Conservation (phyloP, 2,113 vertebrate genomes). For the Cromileptes altivelis region DNA sequence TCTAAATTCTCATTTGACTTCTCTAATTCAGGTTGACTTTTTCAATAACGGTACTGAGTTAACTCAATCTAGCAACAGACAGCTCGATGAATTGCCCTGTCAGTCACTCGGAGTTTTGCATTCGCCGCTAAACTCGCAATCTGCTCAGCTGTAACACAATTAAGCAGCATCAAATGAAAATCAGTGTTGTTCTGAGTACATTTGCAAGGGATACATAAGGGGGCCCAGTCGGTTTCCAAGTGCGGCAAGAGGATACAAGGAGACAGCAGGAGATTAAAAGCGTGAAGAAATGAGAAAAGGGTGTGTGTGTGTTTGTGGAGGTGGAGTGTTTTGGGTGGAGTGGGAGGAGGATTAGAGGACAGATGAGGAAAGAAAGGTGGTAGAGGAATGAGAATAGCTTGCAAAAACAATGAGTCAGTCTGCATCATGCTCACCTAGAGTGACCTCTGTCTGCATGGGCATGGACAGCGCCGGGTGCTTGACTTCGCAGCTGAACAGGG, state of each 20-base stretch:
- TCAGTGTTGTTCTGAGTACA: slow-evolving; percentile 78
- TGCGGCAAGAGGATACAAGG: slow-evolving; percentile 31
- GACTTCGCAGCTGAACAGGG: slow-evolving; percentile 98
- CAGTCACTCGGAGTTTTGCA: slow-evolving; percentile 79
- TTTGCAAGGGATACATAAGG: slow-evolving; percentile 75
- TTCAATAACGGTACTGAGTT: slow-evolving; percentile 83
- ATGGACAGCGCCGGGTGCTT: slow-evolving; percentile 97
- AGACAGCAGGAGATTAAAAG: slow-evolving; percentile 50
- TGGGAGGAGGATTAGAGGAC: neutral
- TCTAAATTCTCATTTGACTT: slow-evolving; percentile 78
- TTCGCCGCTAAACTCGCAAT: slow-evolving; percentile 79
- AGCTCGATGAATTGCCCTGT: slow-evolving; percentile 84
- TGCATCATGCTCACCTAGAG: slow-evolving; percentile 88
- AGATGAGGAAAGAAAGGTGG: slow-evolving; percentile 8
- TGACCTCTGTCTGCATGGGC: slow-evolving; percentile 98
- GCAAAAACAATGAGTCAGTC: slow-evolving; percentile 9
- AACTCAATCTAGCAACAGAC: slow-evolving; percentile 83
- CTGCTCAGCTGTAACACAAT: slow-evolving; percentile 83
- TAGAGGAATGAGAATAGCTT: neutral
- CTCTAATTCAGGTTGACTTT: slow-evolving; percentile 84
- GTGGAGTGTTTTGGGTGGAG: neutral
- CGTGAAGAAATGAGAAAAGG: slow-evolving; percentile 30
- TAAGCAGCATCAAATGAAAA: slow-evolving; percentile 82
- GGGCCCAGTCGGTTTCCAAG: slow-evolving; percentile 34
- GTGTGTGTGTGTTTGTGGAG: neutral